Base-by-base conservation (phyloP, 2,888 invertebrate species). In the Melinaea menophilus region DNA sequence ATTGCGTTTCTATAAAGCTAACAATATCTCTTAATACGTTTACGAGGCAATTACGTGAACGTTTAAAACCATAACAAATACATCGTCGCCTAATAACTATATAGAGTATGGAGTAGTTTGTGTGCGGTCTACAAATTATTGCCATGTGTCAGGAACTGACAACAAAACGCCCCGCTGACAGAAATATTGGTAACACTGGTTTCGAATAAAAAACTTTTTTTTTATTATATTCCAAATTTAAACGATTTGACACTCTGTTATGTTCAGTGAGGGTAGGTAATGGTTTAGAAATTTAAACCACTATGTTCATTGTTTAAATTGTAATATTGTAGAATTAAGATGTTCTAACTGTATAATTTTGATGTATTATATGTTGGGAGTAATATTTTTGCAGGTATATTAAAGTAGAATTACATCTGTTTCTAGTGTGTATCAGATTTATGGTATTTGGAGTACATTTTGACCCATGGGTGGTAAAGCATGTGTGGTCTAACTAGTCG, bases 161-260 rank as follows among this genome's bases (percentile, higher is more conserved):
- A 81, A 86, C 87, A 84, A 86, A 89, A 88, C 83, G 81, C 81
- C 82, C 76, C 73, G 80, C 75, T 85, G 90, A 90, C 88, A 89
- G 90, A 90, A 88, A 85, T 89, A 90, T 84, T 82, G 79, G 83
- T 79, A 74, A 79, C 79, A 76, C 76, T 78, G 79, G 80, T 79
- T 79, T 76, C 75, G 75, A 73, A 79, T 77, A 76, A 80, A 81
- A 83, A 79, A 56, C 59, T 58, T 51, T 46, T 22, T 45, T 63
- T 54, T 55, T 56, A 62, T 58, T 11, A 48, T 12, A 22, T 7
- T 13, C 47, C 13, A 9, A 41, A 55, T 13, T 58, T 13, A 41
- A 47, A 0, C 12, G n/a, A 67, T 34, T 55, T 12, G 60, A 31
- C 34, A 9, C 62, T 65, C 55, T 64, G 34, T 46, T 0, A 1